phyloP scores from a whole-genome alignment of 2,888 invertebrate genomes.

The Lacanobia oleracea region DNA sequence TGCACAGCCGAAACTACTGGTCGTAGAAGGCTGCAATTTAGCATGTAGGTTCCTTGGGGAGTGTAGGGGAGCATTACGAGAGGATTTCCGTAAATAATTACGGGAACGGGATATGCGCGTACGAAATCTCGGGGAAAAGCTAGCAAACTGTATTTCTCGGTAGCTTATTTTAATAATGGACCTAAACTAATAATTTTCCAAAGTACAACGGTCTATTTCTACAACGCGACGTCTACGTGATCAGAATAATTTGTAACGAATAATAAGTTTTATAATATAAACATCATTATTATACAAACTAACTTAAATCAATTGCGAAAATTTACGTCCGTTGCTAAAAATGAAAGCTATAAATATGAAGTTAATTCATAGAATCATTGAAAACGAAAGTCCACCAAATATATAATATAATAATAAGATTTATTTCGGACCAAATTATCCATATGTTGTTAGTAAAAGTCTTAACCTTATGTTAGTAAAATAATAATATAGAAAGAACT shows the following conservation, averaged over 20 bases:
- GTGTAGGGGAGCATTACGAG: too few relatives aligned
- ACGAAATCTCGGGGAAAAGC: too few relatives aligned
- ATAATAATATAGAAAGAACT: background rate
- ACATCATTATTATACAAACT: background rate
- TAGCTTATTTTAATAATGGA: background rate
- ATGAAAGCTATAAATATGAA: background rate
- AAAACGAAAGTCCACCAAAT: background rate
- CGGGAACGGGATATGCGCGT: too few relatives aligned
- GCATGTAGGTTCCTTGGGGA: too few relatives aligned
- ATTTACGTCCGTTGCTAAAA: background rate
- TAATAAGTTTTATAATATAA: background rate
- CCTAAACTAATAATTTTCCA: constrained; percentile 17
- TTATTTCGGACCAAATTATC: too few relatives aligned
- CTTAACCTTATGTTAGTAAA: too few relatives aligned
- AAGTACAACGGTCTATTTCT: background rate
- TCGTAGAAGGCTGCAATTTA: too few relatives aligned
- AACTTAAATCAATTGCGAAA: background rate
- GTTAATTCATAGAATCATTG: background rate
- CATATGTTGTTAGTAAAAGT: too few relatives aligned
- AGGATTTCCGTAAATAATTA: too few relatives aligned
- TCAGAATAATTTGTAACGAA: constrained; percentile 22
- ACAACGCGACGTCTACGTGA: constrained; percentile 10
- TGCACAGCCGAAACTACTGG: too few relatives aligned
- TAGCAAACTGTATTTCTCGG: constrained; percentile 4
- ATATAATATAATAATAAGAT: too few relatives aligned